These are phyloP conservation scores for Knipowitschia caucasica DNA, from an alignment of 2,797 vertebrate species.

Conservation along the genomic window DNA sequence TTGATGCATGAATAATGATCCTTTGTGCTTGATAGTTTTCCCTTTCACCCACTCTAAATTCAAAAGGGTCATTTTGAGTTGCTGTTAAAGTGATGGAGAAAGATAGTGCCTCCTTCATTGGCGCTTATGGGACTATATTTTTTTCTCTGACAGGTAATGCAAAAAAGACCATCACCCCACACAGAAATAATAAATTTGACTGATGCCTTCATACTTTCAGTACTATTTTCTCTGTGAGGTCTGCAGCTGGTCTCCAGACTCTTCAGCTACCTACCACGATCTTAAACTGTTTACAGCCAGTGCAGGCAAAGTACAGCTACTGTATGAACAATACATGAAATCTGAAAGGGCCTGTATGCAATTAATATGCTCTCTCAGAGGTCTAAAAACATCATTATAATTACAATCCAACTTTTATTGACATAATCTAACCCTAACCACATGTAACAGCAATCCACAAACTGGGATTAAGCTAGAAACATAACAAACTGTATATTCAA, in stretches of 20 bases:
- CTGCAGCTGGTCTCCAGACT: neutral
- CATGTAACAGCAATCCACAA: no score
- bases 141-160: neutral
- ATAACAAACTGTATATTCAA: no score
- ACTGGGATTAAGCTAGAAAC: no score
- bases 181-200: conserved; percentile 3
- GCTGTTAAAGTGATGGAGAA: neutral
- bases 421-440: no score
- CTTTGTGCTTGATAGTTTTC: neutral
- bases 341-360: no score
- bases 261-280: neutral
- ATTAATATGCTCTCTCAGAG: no score
- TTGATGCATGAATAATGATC: neutral
- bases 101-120: neutral
- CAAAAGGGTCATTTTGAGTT: neutral
- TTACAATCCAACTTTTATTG: no score
- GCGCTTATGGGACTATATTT: neutral
- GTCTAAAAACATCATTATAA: no score
- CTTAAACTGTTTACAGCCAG: neutral
- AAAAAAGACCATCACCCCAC: neutral
- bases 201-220: neutral
- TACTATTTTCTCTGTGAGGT: neutral
- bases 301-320: neutral
- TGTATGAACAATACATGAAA: neutral
- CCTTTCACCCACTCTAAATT: neutral